Base-by-base conservation (phyloP, 2,888 invertebrate species). In the Ferdinandea cuprea region DNA sequence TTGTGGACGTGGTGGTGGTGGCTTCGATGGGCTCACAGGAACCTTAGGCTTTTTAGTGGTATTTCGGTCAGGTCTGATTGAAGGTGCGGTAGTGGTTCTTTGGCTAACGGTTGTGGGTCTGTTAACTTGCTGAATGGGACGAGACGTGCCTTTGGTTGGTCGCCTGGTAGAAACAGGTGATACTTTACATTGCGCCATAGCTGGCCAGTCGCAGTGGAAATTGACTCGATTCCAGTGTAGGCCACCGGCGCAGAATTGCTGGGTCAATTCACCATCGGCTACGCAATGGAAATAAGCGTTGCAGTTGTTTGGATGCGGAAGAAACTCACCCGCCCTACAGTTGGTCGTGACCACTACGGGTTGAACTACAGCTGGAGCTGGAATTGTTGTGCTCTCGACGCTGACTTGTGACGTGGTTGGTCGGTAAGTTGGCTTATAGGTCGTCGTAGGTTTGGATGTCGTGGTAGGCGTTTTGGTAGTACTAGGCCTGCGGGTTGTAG, bases 141-240 rank as follows among this genome's bases (percentile, higher is more conserved):
- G 88, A 1, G 87, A 87, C 6, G 89, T 88, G 1, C 90, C 92
- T 6, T 91, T 89, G 1, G 86, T 86, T 3, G 91, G 91, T 5
- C 28, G 11, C 9, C 50, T 48, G 17, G 72, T 79, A 15, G 80
- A 85, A 32, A 85, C 72, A 3, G 86, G 85, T 6, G 80, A 85
- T 0, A 79, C 88, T 30, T 88, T 91, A 88, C 97, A 97, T 86
- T 94, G 94, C 0, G 96, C 96, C 35, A 92, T 92, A 48, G 92
- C 92, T 0, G 96, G 96, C 97, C 96, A 97, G 89, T 97, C 96
- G 87, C 97, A 97, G 44, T 94, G 92, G 42, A 92, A 92, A 56
- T 92, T 92, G 0, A 92, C 87, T 19, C 92, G 90, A 86, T 96
- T 95, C 96, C 96, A 97, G 88, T 96, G 96, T 48, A 97, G 90